Evolutionary conservation across 30 jellyfish, hydroid and myxozoan species (phyloP).

Genomic region (Morbakka virulenta): DNA sequence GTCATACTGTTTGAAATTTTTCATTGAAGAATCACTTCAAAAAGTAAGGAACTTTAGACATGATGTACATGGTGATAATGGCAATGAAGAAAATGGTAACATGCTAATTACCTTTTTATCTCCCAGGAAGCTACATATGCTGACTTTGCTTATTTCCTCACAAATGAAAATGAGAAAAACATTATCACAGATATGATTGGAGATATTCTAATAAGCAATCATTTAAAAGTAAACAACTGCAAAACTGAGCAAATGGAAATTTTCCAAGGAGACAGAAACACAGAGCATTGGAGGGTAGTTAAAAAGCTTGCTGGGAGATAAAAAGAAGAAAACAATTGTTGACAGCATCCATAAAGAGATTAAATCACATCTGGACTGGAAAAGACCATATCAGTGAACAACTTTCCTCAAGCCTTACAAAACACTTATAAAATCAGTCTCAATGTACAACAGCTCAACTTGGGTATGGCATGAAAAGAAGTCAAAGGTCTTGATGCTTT

Average conservation of each 20-base stretch:
- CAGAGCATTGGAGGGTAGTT: constrained; percentile 12
- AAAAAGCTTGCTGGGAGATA: not conserved
- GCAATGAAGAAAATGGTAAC: not conserved
- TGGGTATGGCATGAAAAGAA: too few species aligned
- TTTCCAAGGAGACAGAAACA: constrained; percentile 18
- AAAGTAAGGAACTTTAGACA: too few species aligned
- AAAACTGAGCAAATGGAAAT: not conserved
- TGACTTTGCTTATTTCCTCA: constrained; percentile 18
- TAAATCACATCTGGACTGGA: constrained; percentile 1
- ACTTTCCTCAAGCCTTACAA: constrained; percentile 40
- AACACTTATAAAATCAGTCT: constrained; percentile 23
- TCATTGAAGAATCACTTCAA: constrained; percentile 2
- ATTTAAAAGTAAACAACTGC: constrained; percentile 8
- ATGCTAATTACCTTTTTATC: not conserved
- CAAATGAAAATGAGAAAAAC: constrained; percentile 1
- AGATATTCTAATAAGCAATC: not conserved
- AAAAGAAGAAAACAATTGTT: constrained; percentile 12
- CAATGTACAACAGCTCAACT: too few species aligned
- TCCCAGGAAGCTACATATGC: constrained; percentile 22
- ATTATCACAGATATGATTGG: too few species aligned
- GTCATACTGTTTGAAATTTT: too few species aligned
- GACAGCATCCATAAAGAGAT: constrained; percentile 2
- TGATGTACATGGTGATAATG: not conserved
- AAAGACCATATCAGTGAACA: constrained; percentile 38
- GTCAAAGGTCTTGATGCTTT: constrained; percentile 31